phyloP scores from a whole-genome alignment of 2,888 invertebrate genomes.

The Amphiduros pacificus region DNA sequence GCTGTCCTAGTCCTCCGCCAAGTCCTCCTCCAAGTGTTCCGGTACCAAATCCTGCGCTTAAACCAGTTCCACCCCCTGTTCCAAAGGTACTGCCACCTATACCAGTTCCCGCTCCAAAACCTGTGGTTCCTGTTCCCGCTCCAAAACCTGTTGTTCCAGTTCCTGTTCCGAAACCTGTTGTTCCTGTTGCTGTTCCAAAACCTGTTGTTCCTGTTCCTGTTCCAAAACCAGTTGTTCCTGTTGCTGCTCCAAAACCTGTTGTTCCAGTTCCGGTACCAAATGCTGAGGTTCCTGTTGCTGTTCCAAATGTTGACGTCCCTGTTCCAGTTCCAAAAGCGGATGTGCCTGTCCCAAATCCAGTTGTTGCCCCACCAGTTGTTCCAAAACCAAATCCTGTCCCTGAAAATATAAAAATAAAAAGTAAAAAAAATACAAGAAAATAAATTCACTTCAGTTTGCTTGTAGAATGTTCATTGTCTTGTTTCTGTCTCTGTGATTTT shows the following conservation, averaged over 20 bases:
- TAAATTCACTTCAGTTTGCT: not conserved
- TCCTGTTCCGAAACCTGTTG: too few species aligned
- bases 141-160: slow-evolving; percentile 11
- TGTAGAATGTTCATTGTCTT: not conserved
- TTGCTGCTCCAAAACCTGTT: not conserved
- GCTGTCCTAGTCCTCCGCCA: slow-evolving; percentile 15
- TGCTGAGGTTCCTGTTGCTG: not conserved
- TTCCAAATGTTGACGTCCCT: not conserved
- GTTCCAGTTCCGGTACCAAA: not conserved
- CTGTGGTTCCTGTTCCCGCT: slow-evolving; percentile 13
- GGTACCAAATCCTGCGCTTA: slow-evolving; percentile 3
- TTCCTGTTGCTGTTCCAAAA: too few species aligned
- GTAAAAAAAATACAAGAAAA: not conserved
- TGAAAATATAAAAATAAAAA: not conserved
- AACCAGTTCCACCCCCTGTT: slow-evolving; percentile 5
- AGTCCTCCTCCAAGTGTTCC: slow-evolving; percentile 1
- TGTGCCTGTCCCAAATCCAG: not conserved
- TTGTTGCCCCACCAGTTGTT: not conserved
- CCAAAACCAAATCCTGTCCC: not conserved
- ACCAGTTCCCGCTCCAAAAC: slow-evolving; percentile 17
- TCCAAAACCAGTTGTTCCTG: not conserved
- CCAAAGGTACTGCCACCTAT: too few species aligned
- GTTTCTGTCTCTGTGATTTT: too few species aligned
- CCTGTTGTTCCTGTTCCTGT: too few species aligned
- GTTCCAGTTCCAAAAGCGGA: not conserved